Evolutionary conservation across 2,888 invertebrate species (phyloP).

Genomic region (Nemotelus pantherinus): DNA sequence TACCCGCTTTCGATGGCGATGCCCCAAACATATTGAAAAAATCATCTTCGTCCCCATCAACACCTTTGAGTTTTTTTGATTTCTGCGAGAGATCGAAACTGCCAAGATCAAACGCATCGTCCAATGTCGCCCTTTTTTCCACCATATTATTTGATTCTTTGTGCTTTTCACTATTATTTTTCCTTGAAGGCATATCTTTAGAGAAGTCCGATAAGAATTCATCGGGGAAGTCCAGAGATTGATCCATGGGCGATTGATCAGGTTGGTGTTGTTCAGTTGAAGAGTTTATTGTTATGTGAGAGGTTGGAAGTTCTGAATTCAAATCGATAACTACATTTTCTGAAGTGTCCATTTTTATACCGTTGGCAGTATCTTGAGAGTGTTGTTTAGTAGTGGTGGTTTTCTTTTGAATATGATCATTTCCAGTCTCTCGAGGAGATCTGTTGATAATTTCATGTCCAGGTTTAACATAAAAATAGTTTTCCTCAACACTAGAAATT

Average conservation of each 20-base stretch:
- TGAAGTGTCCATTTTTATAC: not conserved
- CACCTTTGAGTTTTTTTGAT: not conserved
- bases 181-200: too few species aligned
- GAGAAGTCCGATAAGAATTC: not conserved
- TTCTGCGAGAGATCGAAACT: slow-evolving; percentile 8
- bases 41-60: not conserved
- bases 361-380: not conserved
- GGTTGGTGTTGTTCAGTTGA: slow-evolving; percentile 10
- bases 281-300: slow-evolving; percentile 21
- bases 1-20: not conserved
- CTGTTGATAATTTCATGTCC: too few species aligned
- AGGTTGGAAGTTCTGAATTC: not conserved
- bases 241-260: not conserved
- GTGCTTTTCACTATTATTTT: not conserved
- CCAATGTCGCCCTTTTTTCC: not conserved
- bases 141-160: not conserved
- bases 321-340: not conserved
- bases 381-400: not conserved
- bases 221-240: not conserved
- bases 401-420: not conserved
- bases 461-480: too few species aligned
- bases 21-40: not conserved
- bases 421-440: too few species aligned
- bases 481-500: too few species aligned
- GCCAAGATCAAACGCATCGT: slow-evolving; percentile 1